phyloP scores from a whole-genome alignment of 2,113 vertebrate genomes.

The Gila orcuttii region DNA sequence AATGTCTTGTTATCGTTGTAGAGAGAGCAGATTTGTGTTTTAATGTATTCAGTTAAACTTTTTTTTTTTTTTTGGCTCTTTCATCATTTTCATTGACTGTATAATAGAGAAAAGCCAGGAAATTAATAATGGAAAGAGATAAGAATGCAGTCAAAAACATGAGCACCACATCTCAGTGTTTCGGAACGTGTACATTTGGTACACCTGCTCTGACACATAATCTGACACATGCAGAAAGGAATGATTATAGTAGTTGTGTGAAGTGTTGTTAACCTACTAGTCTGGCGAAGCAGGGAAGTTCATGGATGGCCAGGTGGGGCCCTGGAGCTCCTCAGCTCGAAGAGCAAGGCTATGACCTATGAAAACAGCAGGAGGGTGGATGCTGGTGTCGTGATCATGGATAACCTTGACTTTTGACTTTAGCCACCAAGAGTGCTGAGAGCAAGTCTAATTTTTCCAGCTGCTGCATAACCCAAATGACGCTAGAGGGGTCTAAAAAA shows the following conservation, averaged over 20 bases:
- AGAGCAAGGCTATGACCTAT: conserved; percentile 23
- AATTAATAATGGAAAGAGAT: neutral
- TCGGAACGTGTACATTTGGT: neutral
- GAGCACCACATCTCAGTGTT: neutral
- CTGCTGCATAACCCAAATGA: neutral
- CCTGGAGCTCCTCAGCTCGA: conserved; percentile 16
- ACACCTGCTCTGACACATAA: neutral
- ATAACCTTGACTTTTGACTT: conserved; percentile 52
- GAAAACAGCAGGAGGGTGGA: conserved; percentile 17
- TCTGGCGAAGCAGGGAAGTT: conserved; percentile 10
- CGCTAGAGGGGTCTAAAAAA: neutral
- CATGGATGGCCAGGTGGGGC: conserved; percentile 14
- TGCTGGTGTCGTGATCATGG: conserved; percentile 36
- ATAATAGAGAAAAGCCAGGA: neutral
- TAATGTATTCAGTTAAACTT: neutral
- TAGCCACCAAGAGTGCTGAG: conserved; percentile 1
- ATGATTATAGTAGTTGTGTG: neutral
- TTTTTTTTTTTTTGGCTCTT: neutral
- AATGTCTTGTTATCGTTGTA: neutral
- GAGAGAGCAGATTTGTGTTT: neutral
- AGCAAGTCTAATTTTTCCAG: conserved; percentile 39
- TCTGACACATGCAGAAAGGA: neutral
- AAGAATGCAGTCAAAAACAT: neutral
- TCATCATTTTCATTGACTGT: neutral
- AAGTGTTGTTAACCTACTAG: conserved; percentile 18